Base-by-base conservation (phyloP, 2,888 invertebrate genomes). In the Brenthis daphne region DNA sequence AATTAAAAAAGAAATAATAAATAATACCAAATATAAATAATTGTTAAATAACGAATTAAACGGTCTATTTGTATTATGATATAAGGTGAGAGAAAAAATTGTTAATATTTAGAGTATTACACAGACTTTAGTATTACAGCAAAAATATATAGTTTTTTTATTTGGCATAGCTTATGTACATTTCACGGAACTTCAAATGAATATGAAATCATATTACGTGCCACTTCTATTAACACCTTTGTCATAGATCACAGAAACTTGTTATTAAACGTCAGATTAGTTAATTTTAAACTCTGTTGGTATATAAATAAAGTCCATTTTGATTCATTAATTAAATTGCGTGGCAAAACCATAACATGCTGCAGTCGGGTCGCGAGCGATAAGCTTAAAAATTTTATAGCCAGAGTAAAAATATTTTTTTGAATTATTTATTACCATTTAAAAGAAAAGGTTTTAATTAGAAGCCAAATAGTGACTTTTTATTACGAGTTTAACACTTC, bases 211-310 rank as follows among this genome's bases (percentile, higher is more conserved):
- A 56, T 16, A 43, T 43, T 43, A 29, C 55, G 37, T 53, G 53
- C 53, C 57, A 58, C 24, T 51, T 37, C 51, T 65, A 53, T 69
- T 65, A 69, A 65, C 69, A 69, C 69, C 69, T 69, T 67, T 57
- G 57, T 57, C 64, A 37, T 51, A 57, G 64, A 51, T 47, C 12
- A 50, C 58, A 56, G 51, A 57, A 70, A 67, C 51, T 43, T n/a
- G 14, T 56, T 56, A 33, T 37, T 13, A 0, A 47, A 16, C 6
- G 13, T 12, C 16, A 37, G 29, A 1, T 6, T 8, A 13, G 11
- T 43, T 3, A 6, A 54, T n/a, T 55, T 56, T 48, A 4, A 57
- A 37, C 37, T 11, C 14, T 68, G 64, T 54, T 13, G 1, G 0
- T 13, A 29, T 12, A n/a, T 0, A 8, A 11, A 54, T 14, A 57